Base-by-base conservation (phyloP, 2,888 invertebrate genomes). In the Chironomus riparius region DNA sequence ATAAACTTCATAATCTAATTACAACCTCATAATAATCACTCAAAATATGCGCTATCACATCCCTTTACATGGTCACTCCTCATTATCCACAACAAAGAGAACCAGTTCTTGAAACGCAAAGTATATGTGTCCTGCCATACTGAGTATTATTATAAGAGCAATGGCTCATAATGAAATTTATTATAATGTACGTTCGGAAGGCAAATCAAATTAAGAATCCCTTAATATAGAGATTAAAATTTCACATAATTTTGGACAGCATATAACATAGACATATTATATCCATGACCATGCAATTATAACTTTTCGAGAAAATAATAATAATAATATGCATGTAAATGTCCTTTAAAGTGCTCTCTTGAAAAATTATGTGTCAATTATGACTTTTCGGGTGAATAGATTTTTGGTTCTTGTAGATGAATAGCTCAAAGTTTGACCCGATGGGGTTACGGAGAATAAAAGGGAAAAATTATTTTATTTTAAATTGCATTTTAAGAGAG, bases 341-440 rank as follows among this genome's bases (percentile, higher is more conserved):
- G 61, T 47, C 62, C 47, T 65, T 68, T 22, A 15, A 68, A 68
- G 22, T 62, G 1, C 13, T 73, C 61, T 38, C 62, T 47, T 47
- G 47, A 65, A 48, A 68, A 47, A 74, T 74, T 74, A 74, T 62
- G 74, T 74, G 61, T 74, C 74, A 74, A 74, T 74, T 74, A 74
- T 56, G 56, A 56, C 56, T 56, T 18, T 38, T 56, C n/a, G 56
- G 56, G 56, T 15, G 38, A 10, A 10, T 38, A 38, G 38, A 38
- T 1, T 38, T 38, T 38, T 10, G 38, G 38, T 38, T 38, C 38
- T 10, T 38, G 38, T 38, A 38, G 38, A 38, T 38, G 10, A 10
- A 38, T 38, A 38, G 38, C 38, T 38, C 38, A 38, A 10, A 10
- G 38, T 38, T 10, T 38, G 10, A 38, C 2, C 70, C 70, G 47